These are phyloP conservation scores for Catharus minimus DNA, from an alignment of 2,113 vertebrate genomes.

Conservation along the genomic window DNA sequence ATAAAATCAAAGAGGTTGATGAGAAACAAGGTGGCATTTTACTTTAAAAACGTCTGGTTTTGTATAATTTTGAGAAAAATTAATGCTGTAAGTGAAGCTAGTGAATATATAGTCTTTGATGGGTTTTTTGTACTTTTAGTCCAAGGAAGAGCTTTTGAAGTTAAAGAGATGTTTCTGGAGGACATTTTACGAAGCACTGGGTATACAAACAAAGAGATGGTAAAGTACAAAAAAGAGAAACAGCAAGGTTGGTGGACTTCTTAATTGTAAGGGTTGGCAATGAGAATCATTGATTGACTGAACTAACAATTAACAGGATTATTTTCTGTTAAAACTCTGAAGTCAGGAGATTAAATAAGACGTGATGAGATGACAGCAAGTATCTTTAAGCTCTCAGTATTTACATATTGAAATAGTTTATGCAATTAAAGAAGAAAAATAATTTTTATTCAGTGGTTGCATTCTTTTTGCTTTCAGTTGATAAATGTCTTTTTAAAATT, in stretches of 20 bases:
- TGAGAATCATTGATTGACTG: neutral
- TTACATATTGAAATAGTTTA: neutral
- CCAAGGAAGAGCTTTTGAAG: constrained; percentile 89
- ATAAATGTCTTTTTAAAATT: neutral
- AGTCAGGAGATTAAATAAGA: neutral
- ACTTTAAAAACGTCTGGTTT: neutral
- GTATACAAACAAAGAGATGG: constrained; percentile 84
- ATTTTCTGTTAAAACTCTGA: neutral
- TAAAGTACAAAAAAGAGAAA: constrained; percentile 84
- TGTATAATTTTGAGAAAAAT: neutral
- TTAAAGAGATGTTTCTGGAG: constrained; percentile 91
- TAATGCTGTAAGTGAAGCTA: neutral
- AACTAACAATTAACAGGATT: neutral
- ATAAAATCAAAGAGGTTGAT: neutral
- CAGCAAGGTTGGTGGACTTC: constrained; percentile 78
- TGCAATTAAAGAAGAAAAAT: neutral
- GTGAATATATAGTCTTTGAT: neutral
- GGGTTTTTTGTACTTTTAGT: constrained; percentile 69
- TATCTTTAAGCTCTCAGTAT: neutral
- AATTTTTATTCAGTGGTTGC: neutral
- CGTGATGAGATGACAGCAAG: neutral
- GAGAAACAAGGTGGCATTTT: neutral
- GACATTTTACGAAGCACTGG: constrained; percentile 87
- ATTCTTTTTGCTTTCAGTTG: neutral
- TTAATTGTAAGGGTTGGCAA: neutral